Base-by-base conservation (phyloP, 2,113 vertebrate genomes). In the Candoia aspera region DNA sequence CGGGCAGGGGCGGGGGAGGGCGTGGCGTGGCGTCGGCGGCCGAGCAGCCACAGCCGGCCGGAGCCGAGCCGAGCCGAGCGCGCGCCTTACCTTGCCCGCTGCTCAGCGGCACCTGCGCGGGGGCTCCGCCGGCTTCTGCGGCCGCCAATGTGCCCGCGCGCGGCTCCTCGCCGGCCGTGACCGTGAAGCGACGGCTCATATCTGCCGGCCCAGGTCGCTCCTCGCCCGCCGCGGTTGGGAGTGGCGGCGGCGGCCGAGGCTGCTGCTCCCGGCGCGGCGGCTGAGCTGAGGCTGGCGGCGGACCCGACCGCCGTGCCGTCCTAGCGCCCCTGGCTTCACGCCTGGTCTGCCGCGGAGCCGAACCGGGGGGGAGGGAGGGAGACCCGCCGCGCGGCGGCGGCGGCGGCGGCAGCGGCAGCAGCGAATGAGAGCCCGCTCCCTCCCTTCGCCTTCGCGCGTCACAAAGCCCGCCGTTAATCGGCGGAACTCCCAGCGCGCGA, bases 121-220 rank as follows among this genome's bases (percentile, higher is more conserved):
- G 55, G 68, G 73, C 29, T 11, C 1, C 55, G 8, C 8, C 33
- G 17, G 33, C 84, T 23, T n/a, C 57, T 11, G 26, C 57, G 19
- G 4, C 42, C 42, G 17, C 59, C 46, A 42, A 84, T 10, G 46
- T 21, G 12, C 6, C 85, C 60, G 91, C 33, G 24, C 62, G 86
- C 85, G 86, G 91, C 91, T 91, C 91, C 91, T 91, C 62, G 85
- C 91, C 91, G 62, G 91, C 86, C 10, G 91, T 91, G 86, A 91
- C 91, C 21, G 91, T 91, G 91, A 91, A 91, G 91, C 91, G 91
- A 60, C 91, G 86, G 46, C 91, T 91, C 91, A 91, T 91, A 21
- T 4, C 85, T n/a, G 26, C 89, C 33, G n/a, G 29, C 57, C 13
- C n/a, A 0, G 64, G 64, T 13, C 33, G 42, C 4, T 33, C 86